Conservation (phyloP, 2,113 vertebrate species). For the Albula goreensis region DNA sequence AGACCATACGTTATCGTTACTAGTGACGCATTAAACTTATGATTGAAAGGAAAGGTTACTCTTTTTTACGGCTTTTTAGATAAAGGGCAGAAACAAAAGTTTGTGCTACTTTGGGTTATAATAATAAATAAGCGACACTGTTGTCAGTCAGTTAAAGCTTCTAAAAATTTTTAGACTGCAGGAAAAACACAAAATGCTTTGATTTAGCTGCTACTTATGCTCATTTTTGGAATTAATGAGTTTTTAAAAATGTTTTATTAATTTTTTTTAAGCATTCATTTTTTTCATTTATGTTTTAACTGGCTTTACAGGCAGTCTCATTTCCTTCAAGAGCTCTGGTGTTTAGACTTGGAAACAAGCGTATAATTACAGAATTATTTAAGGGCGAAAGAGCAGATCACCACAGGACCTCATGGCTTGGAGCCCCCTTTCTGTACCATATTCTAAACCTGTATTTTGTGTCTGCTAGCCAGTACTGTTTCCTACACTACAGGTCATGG, state of each 20-base stretch:
- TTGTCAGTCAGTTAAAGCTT: too few relatives aligned
- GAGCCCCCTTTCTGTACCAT: constrained; percentile 49
- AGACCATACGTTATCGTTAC: background rate
- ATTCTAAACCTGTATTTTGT: constrained; percentile 52
- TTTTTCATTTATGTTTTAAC: constrained; percentile 6
- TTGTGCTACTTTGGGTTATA: too few relatives aligned
- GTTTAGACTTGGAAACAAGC: background rate
- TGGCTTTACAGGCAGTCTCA: background rate
- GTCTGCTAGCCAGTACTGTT: constrained; percentile 46
- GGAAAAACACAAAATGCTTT: background rate
- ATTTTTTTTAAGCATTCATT: background rate
- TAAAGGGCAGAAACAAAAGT: too few relatives aligned
- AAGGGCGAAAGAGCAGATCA: constrained; percentile 35
- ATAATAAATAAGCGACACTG: too few relatives aligned
- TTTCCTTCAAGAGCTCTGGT: background rate
- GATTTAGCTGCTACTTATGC: background rate
- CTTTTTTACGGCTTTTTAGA: too few relatives aligned
- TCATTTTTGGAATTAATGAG: background rate
- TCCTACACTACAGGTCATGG: constrained; percentile 24
- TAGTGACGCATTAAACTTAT: background rate
- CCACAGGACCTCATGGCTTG: constrained; percentile 50
- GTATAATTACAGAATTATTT: constrained; percentile 41
- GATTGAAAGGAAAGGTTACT: background rate
- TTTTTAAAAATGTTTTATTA: background rate
- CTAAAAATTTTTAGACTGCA: too few relatives aligned